These are phyloP conservation scores for Dicycla oo DNA, from an alignment of 2,888 invertebrate genomes.

Conservation along the genomic window DNA sequence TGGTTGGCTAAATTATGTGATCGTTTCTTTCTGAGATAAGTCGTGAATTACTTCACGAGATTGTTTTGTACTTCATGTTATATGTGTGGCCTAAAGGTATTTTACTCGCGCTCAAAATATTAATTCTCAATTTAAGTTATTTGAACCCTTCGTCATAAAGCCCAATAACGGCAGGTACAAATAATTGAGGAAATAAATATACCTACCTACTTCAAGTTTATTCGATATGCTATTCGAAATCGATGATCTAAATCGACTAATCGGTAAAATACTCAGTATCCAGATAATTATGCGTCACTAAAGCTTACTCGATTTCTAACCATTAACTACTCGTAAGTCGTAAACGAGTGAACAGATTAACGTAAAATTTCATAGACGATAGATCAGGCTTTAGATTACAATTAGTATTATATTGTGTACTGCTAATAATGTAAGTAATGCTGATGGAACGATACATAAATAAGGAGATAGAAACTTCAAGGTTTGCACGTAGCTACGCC, in stretches of 20 bases:
- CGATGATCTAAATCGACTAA: conserved; percentile 36
- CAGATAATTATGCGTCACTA: conserved; percentile 56
- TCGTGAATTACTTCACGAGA: conserved; percentile 20
- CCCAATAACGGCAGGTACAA: neutral
- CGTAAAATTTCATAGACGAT: conserved; percentile 63
- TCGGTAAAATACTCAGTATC: conserved; percentile 42
- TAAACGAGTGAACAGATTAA: conserved; percentile 60
- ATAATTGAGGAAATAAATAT: conserved; percentile 3
- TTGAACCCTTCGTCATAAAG: neutral
- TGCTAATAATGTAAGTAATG: conserved; percentile 48
- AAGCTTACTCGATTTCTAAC: conserved; percentile 41
- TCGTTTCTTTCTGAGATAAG: neutral
- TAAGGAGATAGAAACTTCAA: conserved; percentile 34
- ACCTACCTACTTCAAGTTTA: neutral
- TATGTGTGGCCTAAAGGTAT: neutral
- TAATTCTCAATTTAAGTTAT: neutral
- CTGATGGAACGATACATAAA: conserved; percentile 53
- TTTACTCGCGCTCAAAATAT: neutral
- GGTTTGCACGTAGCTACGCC: neutral
- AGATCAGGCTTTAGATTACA: conserved; percentile 58
- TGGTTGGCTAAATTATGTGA: conserved; percentile 44
- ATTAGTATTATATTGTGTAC: conserved; percentile 56
- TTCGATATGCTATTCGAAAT: conserved; percentile 22
- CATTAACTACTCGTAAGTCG: conserved; percentile 41
- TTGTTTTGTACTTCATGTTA: neutral